These are phyloP conservation scores for Campylomormyrus numenius DNA, from an alignment of 2,113 vertebrate species.

Conservation along the genomic window DNA sequence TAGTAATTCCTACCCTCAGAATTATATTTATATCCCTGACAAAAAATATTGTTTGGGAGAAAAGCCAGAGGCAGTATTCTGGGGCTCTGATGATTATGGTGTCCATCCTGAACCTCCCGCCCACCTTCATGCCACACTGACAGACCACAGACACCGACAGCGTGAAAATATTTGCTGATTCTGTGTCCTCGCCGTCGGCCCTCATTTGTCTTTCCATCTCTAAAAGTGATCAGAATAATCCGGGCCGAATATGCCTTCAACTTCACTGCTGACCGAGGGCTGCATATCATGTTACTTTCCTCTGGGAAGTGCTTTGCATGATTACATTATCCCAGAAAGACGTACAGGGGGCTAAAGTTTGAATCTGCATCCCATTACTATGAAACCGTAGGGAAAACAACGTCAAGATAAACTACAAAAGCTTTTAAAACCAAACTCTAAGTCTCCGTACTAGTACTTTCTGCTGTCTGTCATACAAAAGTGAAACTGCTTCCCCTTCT, in stretches of 20 bases:
- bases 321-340: neutral
- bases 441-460: neutral
- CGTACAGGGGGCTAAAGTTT: neutral
- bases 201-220: neutral
- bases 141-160: neutral
- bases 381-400: neutral
- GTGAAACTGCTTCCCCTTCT: constrained; percentile 21
- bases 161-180: neutral
- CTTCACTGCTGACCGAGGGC: neutral
- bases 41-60: neutral
- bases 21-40: neutral
- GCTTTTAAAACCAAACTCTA: neutral
- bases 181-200: neutral
- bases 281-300: neutral
- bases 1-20: neutral
- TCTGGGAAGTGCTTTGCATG: neutral
- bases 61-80: neutral
- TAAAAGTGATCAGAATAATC: neutral
- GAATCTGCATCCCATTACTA: neutral
- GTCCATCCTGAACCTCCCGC: neutral
- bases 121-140: neutral
- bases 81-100: neutral
- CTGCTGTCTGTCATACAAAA: neutral
- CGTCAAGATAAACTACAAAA: neutral
- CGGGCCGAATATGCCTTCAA: neutral